These are phyloP conservation scores for Oceanites oceanicus DNA, from an alignment of 2,113 vertebrate genomes.

Conservation along the genomic window DNA sequence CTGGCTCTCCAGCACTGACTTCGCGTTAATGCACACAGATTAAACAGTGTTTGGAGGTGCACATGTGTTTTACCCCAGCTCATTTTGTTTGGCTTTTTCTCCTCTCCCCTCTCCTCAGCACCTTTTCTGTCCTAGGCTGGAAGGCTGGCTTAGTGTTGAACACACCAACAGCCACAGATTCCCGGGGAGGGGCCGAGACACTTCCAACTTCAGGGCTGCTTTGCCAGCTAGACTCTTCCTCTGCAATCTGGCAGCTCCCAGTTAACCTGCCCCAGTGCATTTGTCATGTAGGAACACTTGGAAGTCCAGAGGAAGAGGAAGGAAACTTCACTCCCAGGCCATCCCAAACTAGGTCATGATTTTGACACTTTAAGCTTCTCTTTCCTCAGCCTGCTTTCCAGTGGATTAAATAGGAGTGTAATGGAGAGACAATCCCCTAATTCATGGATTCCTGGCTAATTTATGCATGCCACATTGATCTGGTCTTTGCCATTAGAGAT, in stretches of 20 bases:
- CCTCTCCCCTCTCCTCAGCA: neutral
- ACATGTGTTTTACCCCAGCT: neutral
- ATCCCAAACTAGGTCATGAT: constrained; percentile 55
- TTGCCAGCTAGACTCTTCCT: neutral
- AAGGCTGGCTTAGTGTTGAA: neutral
- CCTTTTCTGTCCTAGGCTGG: neutral
- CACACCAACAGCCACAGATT: neutral
- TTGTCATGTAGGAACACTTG: neutral
- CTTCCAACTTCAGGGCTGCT: neutral
- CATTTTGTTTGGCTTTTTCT: constrained; percentile 27
- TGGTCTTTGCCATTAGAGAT: constrained; percentile 61
- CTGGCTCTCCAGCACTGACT: constrained; percentile 31
- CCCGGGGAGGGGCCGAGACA: neutral
- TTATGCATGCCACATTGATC: constrained; percentile 68
- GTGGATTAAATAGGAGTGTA: constrained; percentile 57
- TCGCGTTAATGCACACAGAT: constrained; percentile 18
- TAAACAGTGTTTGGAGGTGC: constrained; percentile 18
- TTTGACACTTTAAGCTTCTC: constrained; percentile 57
- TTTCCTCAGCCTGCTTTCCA: constrained; percentile 48
- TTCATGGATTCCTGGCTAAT: constrained; percentile 71
- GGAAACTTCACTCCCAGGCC: constrained; percentile 28
- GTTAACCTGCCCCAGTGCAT: neutral
- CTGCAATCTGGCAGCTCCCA: neutral
- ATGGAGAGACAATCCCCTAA: constrained; percentile 61
- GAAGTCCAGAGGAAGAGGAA: neutral